A percentile compares a stretch with the other conserved stretches of the same genome.
phyloP scores from a whole-genome alignment of 2,888 invertebrate species.

The Pristionchus arcanus region DNA sequence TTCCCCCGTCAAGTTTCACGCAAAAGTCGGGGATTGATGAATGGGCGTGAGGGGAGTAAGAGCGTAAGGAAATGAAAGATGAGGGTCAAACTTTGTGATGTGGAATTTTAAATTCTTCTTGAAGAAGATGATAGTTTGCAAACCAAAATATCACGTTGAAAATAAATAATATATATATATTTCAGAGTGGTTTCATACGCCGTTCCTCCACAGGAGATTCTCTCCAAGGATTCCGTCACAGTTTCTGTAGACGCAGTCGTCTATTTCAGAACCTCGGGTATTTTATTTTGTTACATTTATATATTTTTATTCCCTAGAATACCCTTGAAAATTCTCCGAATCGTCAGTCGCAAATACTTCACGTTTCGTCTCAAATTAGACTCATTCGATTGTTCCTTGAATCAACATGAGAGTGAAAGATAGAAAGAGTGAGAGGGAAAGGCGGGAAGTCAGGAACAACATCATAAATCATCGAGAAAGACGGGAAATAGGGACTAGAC shows the following conservation, averaged over 20 bases:
- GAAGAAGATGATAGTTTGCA: background rate
- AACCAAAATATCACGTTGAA: background rate
- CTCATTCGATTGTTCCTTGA: constrained; percentile 6
- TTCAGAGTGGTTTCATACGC: constrained; percentile 78
- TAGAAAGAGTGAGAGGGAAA: background rate
- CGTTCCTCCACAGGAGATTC: constrained; percentile 79
- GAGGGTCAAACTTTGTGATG: background rate
- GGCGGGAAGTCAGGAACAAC: constrained; percentile 21
- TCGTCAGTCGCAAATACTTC: background rate
- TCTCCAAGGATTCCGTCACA: constrained; percentile 79
- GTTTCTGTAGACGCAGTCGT: constrained; percentile 77
- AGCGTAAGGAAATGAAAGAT: constrained; percentile 13
- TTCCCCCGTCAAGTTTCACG: background rate
- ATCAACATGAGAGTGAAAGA: background rate
- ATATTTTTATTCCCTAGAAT: background rate
- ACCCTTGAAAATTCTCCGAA: too few relatives aligned
- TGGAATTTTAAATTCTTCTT: background rate
- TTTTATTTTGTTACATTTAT: background rate
- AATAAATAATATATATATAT: background rate
- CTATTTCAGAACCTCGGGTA: constrained; percentile 78
- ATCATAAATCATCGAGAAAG: background rate
- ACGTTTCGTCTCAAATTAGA: background rate
- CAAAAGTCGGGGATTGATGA: constrained; percentile 17
- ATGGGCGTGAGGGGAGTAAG: background rate
- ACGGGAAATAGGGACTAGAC: background rate